Base-by-base conservation (phyloP, 2,113 vertebrate species). In the Oceanodroma tethys region DNA sequence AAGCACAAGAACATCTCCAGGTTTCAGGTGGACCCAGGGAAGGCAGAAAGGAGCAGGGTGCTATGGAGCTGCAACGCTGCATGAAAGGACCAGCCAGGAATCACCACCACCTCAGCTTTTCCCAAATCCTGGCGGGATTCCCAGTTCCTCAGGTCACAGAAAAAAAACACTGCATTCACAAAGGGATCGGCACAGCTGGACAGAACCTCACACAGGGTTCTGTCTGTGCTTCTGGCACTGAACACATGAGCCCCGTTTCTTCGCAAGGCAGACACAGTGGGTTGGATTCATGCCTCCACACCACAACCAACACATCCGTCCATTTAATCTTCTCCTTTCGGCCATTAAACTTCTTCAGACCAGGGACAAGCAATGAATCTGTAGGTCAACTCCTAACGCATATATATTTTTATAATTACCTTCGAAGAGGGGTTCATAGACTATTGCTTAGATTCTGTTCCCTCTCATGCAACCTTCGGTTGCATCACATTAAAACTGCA, bases 311-410 rank as follows among this genome's bases (percentile, higher is more conserved):
- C 59, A 60, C 47, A 59, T 43, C 56, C 38, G 11, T 38, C 34
- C 7, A 1, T 30, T 50, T 63, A 2, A 68, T 72, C 34, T 48
- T 68, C 79, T 73, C 75, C 6, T 2, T 4, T 0, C 1, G 0
- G 29, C 6, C 47, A 56, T 2, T 68, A 18, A 87, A 81, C 16
- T 45, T 52, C 17, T 48, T 72, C 11, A 63, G 25, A 55, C 67
- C 23, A 59, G 32, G 36, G 12, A 43, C 11, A 71, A 21, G 27
- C 67, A 81, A 63, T 17, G 19, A 73, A 65, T 26, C 26, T 53
- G 13, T 32, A 70, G 16, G 9, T 56, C 74, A 79, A 26, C 32
- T 86, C 36, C 36, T 42, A 65, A 43, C 3, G 55, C 8, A 30
- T 7, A 36, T 2, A 7, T 5, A 66, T 34, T 56, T 70, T 48